Conservation (phyloP, 2,888 invertebrate genomes). For the Drosophila mercatorum region DNA sequence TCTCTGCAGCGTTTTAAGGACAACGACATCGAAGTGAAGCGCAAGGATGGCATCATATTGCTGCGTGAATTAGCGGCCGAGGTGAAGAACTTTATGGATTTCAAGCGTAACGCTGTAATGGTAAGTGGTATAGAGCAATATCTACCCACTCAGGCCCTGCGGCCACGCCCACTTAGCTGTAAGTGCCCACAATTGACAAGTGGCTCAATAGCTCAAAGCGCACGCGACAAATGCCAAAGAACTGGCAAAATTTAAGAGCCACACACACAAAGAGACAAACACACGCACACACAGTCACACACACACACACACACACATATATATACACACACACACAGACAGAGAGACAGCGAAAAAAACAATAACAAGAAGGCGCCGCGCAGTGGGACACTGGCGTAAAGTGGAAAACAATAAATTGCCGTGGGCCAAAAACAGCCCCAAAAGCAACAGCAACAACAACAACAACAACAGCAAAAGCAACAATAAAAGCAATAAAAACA, state of each 20-base stretch:
- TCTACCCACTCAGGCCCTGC: background rate
- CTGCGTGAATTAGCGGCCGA: slow-evolving; percentile 95
- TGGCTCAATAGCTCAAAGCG: slow-evolving; percentile 74
- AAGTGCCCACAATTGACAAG: slow-evolving; percentile 66
- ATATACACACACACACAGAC: slow-evolving; percentile 26
- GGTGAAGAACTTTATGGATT: slow-evolving; percentile 97
- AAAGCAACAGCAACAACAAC: slow-evolving; percentile 19
- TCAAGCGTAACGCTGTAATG: slow-evolving; percentile 96
- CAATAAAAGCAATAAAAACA: slow-evolving; percentile 10
- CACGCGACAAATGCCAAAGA: slow-evolving; percentile 37
- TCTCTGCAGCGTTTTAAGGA: slow-evolving; percentile 91
- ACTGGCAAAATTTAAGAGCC: slow-evolving; percentile 53
- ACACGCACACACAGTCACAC: slow-evolving; percentile 16
- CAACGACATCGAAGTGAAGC: slow-evolving; percentile 90
- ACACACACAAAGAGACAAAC: slow-evolving; percentile 20
- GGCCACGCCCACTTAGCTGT: slow-evolving; percentile 13
- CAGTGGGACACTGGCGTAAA: slow-evolving; percentile 63
- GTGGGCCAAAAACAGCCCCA: slow-evolving; percentile 48
- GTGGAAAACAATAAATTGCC: slow-evolving; percentile 80
- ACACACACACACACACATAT: slow-evolving; percentile 27
- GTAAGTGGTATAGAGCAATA: slow-evolving; percentile 86
- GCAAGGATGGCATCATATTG: slow-evolving; percentile 93
- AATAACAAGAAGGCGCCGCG: slow-evolving; percentile 45
- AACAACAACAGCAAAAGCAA: slow-evolving; percentile 9
- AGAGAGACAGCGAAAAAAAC: slow-evolving; percentile 29